Percentiles rank a stretch among this genome's conserved stretches.
phyloP scores from a whole-genome alignment of 2,888 invertebrate genomes.

The Protonemura montana region DNA sequence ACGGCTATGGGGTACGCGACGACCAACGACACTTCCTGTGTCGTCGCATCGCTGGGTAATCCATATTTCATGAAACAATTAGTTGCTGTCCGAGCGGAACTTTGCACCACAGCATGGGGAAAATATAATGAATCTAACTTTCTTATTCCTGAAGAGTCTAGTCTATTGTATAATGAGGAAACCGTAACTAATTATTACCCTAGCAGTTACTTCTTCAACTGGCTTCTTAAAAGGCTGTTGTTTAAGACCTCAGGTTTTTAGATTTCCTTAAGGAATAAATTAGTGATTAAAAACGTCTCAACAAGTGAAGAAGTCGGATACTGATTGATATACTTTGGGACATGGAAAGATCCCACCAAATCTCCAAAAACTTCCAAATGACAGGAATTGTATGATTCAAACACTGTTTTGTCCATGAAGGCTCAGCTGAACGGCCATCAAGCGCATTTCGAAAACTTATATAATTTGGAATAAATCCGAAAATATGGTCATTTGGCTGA shows the following conservation, averaged over 20 bases:
- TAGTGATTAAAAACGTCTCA: slow-evolving; percentile 25
- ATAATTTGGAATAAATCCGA: too few species aligned
- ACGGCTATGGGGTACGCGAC: background rate
- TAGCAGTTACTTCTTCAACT: slow-evolving; percentile 17
- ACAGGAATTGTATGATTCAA: too few species aligned
- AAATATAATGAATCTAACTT: slow-evolving; percentile 44
- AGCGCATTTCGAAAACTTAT: too few species aligned
- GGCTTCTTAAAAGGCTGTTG: slow-evolving; percentile 25
- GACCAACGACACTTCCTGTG: slow-evolving; percentile 35
- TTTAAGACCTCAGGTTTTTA: slow-evolving; percentile 16
- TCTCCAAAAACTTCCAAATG: too few species aligned
- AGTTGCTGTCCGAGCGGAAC: slow-evolving; percentile 42
- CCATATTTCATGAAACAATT: slow-evolving; percentile 49
- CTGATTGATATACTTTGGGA: background rate
- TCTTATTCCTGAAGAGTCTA: slow-evolving; percentile 32
- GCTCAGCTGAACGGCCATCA: too few species aligned
- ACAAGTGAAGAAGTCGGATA: background rate
- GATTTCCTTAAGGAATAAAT: slow-evolving; percentile 29
- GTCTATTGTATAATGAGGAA: slow-evolving; percentile 37
- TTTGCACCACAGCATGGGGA: slow-evolving; percentile 32
- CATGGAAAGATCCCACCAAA: background rate
- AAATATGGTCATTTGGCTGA: too few species aligned
- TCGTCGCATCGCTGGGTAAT: slow-evolving; percentile 47
- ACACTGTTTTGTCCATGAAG: too few species aligned
- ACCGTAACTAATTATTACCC: slow-evolving; percentile 46